A percentile compares a stretch with the other conserved stretches of the same genome.
phyloP scores from a whole-genome alignment of 2,113 vertebrate species.

The Sciurus niger region DNA sequence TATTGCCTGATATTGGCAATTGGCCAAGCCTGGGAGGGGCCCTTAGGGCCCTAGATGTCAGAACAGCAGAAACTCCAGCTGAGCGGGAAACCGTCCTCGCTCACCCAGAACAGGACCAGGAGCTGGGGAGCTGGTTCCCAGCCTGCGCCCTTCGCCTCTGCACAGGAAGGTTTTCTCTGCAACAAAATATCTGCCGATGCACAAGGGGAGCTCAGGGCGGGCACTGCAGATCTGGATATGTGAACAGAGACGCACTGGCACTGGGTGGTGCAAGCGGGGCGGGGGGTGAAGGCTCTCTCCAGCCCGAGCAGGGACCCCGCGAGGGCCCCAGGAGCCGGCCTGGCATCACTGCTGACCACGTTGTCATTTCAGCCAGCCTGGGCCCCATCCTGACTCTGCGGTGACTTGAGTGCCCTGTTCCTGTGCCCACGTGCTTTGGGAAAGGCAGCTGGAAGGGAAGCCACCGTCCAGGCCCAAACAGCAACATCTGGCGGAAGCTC shows the following conservation, averaged over 20 bases:
- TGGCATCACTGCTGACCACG: not conserved
- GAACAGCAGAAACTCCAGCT: not conserved
- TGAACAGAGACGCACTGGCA: not conserved
- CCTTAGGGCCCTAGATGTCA: not conserved
- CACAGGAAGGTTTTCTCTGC: not conserved
- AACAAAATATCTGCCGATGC: not conserved
- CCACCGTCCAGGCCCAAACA: not conserved
- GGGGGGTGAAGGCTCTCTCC: not conserved
- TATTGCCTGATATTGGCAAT: not conserved
- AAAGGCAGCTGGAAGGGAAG: not conserved
- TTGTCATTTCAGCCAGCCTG: not conserved
- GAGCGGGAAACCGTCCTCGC: not conserved
- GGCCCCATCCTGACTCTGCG: not conserved
- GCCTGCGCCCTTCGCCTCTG: not conserved
- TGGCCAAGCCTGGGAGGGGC: not conserved
- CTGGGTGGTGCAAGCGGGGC: too few species aligned
- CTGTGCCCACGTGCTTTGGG: not conserved
- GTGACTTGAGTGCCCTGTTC: accelerated
- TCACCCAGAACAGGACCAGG: not conserved
- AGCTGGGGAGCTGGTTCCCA: not conserved
- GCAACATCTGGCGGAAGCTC: conserved; percentile 62
- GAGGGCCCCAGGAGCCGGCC: not conserved
- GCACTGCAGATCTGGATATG: accelerated
- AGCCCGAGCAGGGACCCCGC: accelerated
- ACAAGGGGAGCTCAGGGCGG: not conserved